phyloP scores from a whole-genome alignment of 2,113 vertebrate species.

The Pomatostomus ruficeps region DNA sequence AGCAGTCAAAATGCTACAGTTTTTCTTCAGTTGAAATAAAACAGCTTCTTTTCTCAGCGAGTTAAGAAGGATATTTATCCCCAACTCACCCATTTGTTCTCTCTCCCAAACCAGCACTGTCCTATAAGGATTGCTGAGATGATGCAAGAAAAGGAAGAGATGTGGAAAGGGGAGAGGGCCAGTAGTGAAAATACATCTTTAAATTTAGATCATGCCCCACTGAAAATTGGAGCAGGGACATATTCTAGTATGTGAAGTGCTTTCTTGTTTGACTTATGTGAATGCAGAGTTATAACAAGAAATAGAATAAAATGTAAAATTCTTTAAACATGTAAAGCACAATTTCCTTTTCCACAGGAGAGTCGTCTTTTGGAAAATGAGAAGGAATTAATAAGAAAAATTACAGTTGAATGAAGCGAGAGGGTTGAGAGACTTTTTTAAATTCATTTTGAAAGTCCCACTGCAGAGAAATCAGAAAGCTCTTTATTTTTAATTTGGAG shows the following conservation, averaged over 20 bases:
- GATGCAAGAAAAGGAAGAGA: background rate
- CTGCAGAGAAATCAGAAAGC: conserved; percentile 11
- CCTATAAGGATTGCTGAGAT: background rate
- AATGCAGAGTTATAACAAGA: background rate
- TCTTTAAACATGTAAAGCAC: conserved; percentile 18
- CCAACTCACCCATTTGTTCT: background rate
- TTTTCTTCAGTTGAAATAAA: background rate
- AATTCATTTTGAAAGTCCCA: conserved; percentile 37
- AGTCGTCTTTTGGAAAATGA: conserved; percentile 5
- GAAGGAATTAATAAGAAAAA: conserved; percentile 34
- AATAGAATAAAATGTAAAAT: conserved; percentile 20
- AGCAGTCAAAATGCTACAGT: background rate
- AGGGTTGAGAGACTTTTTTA: background rate
- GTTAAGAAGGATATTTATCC: background rate
- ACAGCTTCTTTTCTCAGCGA: background rate
- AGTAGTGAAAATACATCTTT: background rate
- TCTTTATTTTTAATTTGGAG: conserved; percentile 43
- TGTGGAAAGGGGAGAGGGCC: rapidly evolving
- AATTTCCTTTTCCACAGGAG: conserved; percentile 31
- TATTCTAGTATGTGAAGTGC: background rate
- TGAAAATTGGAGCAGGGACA: background rate
- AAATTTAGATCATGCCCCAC: background rate
- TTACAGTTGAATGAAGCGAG: conserved; percentile 24
- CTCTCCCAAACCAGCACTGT: background rate
- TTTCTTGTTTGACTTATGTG: background rate